Base-by-base conservation (phyloP, 2,888 invertebrate genomes). In the Spatulosminthurus flaviceps region DNA sequence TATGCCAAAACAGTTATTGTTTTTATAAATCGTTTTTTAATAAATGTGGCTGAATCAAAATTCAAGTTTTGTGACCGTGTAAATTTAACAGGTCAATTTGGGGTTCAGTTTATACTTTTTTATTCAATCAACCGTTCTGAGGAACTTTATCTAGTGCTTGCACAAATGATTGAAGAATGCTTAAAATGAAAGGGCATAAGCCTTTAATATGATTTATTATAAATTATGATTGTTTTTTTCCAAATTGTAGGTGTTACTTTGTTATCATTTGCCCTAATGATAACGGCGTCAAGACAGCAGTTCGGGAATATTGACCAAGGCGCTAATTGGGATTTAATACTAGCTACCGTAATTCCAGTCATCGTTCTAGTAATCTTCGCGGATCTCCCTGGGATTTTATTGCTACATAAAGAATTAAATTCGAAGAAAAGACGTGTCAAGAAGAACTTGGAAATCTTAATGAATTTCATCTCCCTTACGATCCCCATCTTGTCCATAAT, bases 221-320 rank as follows among this genome's bases (percentile, higher is more conserved):
- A 34, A 34, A n/a, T n/a, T n/a, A n/a, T n/a, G n/a, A n/a, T n/a
- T n/a, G n/a, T n/a, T n/a, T n/a, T n/a, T n/a, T n/a, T n/a, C n/a
- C n/a, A n/a, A n/a, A n/a, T n/a, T n/a, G 16, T 2, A 76, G 75
- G 66, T 5, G 75, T 76, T 19, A 76, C 75, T 7, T 34, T 76
- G 1, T 7, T 76, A 22, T 76, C 75, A 0, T 76, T 76, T 21
- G 34, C 75, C 22, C 16, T 76, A 9, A 21, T 76, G 26, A 67
- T 76, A 22, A 16, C 66, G 11, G 64, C 75, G 16, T 76, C 66
- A 7, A 61, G 75, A 16, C 19, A 42, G 34, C 19, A 76, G 1
- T 76, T 73, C 21, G 24, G 60, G 19, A 19, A 51, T 7, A 9
- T 7, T 7, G 4, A 7, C 9, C 34, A 7, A 34, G 34, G 9